Percentiles rank a stretch among this genome's conserved stretches.
Evolutionary conservation across 2,113 vertebrate genomes (phyloP).

Genomic region (Cinclus mexicanus): DNA sequence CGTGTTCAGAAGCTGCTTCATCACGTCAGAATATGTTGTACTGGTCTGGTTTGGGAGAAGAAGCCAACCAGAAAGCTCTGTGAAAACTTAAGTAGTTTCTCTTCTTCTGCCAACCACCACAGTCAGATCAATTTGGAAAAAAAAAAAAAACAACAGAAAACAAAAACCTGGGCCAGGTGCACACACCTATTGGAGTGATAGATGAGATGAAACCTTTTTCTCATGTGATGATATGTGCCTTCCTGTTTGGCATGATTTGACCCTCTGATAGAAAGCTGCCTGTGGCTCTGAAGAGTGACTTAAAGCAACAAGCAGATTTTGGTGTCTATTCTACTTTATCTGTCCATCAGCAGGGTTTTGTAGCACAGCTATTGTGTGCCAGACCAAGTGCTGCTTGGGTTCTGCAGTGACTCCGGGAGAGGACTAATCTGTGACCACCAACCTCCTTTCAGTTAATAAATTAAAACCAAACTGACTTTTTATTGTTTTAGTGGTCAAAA

Average conservation of each 20-base stretch:
- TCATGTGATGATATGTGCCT: neutral
- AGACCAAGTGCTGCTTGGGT: neutral
- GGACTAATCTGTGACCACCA: neutral
- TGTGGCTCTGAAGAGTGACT: neutral
- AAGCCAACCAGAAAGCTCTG: neutral
- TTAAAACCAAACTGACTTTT: slow-evolving; percentile 16
- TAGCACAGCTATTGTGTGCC: neutral
- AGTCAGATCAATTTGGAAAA: neutral
- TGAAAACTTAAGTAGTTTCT: neutral
- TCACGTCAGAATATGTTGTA: neutral
- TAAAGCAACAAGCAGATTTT: neutral
- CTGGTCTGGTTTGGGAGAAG: neutral
- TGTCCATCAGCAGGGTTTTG: neutral
- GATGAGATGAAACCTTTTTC: neutral
- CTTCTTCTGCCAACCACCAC: neutral
- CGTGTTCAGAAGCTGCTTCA: neutral
- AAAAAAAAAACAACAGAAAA: neutral
- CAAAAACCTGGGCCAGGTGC: neutral
- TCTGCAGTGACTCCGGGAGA: neutral
- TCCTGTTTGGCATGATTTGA: neutral
- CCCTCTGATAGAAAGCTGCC: neutral
- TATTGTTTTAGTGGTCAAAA: slow-evolving; percentile 39
- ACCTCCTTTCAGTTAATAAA: slow-evolving; percentile 34
- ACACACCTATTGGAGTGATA: neutral
- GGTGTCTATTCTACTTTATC: neutral